phyloP scores from a whole-genome alignment of 2,797 vertebrate species.

The Diceros bicornis region DNA sequence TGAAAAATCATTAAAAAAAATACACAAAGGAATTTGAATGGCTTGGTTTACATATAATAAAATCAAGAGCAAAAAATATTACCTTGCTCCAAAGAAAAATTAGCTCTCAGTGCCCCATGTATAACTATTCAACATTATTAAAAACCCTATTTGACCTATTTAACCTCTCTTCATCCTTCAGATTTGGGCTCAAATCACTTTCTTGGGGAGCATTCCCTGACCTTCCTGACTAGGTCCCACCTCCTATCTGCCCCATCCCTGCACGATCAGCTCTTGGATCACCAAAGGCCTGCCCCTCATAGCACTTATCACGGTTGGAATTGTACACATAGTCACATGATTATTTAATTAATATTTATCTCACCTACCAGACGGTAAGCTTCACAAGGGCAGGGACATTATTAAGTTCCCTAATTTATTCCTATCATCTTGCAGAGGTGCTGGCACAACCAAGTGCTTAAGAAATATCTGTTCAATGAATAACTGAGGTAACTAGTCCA shows the following conservation, averaged over 20 bases:
- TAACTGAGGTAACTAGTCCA: not conserved
- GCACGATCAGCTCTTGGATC: not conserved
- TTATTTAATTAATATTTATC: not conserved
- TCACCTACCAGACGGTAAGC: not conserved
- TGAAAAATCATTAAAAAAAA: not conserved
- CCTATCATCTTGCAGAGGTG: not conserved
- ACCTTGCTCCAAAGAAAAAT: not conserved
- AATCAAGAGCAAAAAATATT: conserved; percentile 42
- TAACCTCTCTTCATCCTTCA: not conserved
- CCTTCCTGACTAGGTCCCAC: not conserved
- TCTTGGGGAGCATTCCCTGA: not conserved
- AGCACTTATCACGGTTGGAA: not conserved
- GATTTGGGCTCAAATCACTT: not conserved
- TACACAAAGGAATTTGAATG: not conserved
- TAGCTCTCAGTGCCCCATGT: not conserved
- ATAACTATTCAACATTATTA: not conserved
- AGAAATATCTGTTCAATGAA: not conserved
- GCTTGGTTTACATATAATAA: not conserved
- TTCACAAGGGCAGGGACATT: not conserved
- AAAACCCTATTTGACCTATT: not conserved
- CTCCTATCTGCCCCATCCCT: not conserved
- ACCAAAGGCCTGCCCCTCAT: not conserved
- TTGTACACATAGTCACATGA: not conserved
- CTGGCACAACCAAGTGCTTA: not conserved
- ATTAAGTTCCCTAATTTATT: not conserved